phyloP scores from a whole-genome alignment of 2,113 vertebrate genomes.

The Mionectes macconnelli region DNA sequence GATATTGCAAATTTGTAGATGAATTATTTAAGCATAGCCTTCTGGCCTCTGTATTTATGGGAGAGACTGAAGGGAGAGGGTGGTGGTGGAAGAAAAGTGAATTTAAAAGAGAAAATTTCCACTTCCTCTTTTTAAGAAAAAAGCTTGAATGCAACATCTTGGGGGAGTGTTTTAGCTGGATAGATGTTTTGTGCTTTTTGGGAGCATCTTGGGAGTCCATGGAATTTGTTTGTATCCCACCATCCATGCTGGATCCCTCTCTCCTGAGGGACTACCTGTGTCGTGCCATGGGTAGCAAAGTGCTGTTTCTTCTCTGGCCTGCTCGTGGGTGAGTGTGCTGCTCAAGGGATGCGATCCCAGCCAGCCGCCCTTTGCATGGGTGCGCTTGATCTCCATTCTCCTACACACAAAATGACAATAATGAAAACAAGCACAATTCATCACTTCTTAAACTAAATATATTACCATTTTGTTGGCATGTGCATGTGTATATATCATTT shows the following conservation, averaged over 20 bases:
- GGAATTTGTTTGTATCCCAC: background rate
- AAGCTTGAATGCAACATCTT: background rate
- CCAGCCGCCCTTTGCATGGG: background rate
- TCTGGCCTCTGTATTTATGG: slow-evolving; percentile 64
- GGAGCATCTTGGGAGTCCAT: background rate
- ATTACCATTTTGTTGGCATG: slow-evolving; percentile 55
- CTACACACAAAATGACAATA: slow-evolving; percentile 49
- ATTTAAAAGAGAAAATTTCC: slow-evolving; percentile 21
- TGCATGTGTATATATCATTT: slow-evolving; percentile 31
- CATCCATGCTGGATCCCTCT: background rate
- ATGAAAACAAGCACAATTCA: slow-evolving; percentile 55
- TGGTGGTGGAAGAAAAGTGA: background rate
- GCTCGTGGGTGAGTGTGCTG: background rate
- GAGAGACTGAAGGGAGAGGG: background rate
- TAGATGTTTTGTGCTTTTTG: background rate
- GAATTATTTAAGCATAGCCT: slow-evolving; percentile 69
- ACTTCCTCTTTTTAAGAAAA: background rate
- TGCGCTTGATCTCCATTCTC: slow-evolving; percentile 43
- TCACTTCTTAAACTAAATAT: slow-evolving; percentile 63
- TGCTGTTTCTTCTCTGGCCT: background rate
- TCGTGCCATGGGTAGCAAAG: background rate
- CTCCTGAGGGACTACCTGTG: background rate
- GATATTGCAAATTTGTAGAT: slow-evolving; percentile 71
- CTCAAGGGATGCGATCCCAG: background rate
- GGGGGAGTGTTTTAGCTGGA: background rate